Percentiles rank a stretch among this genome's conserved stretches.
Evolutionary conservation across 2,888 invertebrate genomes (phyloP).

Genomic region (Aleiodes testaceus): DNA sequence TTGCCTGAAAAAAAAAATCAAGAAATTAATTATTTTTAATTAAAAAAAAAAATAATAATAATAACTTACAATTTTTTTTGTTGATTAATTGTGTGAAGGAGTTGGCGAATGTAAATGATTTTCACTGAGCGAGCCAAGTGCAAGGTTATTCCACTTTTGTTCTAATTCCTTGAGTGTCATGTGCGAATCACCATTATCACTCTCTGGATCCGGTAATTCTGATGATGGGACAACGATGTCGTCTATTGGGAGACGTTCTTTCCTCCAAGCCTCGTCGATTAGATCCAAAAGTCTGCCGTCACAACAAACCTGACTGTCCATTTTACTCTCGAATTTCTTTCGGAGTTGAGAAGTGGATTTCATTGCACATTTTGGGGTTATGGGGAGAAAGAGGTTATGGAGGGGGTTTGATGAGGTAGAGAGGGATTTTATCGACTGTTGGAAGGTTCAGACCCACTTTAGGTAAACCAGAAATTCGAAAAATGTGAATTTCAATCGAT

Average conservation of each 20-base stretch:
- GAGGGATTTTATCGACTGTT: too few relatives aligned
- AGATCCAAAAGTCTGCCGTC: slow-evolving; percentile 86
- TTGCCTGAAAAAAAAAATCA: too few relatives aligned
- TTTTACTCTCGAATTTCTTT: slow-evolving; percentile 60
- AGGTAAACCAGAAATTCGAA: too few relatives aligned
- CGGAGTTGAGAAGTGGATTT: too few relatives aligned
- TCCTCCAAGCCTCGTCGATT: slow-evolving; percentile 91
- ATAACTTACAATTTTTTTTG: too few relatives aligned
- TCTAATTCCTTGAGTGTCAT: slow-evolving; percentile 92
- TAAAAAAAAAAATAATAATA: slow-evolving; percentile 7
- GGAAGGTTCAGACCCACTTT: too few relatives aligned
- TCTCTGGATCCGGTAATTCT: slow-evolving; percentile 94
- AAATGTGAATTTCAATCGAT: too few relatives aligned
- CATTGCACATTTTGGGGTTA: too few relatives aligned
- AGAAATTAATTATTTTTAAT: background rate
- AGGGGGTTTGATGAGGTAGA: too few relatives aligned
- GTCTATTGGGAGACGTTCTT: slow-evolving; percentile 87
- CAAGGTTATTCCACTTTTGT: slow-evolving; percentile 77
- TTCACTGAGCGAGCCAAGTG: slow-evolving; percentile 75
- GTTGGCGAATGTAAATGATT: slow-evolving; percentile 73
- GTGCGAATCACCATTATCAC: slow-evolving; percentile 92
- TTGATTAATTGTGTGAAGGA: slow-evolving; percentile 64
- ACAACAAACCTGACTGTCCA: slow-evolving; percentile 86
- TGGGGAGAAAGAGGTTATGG: too few relatives aligned
- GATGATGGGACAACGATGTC: slow-evolving; percentile 89